A percentile compares a stretch with the other conserved stretches of the same genome.
phyloP scores from a whole-genome alignment of 2,797 vertebrate species.

The Lerista edwardsae region DNA sequence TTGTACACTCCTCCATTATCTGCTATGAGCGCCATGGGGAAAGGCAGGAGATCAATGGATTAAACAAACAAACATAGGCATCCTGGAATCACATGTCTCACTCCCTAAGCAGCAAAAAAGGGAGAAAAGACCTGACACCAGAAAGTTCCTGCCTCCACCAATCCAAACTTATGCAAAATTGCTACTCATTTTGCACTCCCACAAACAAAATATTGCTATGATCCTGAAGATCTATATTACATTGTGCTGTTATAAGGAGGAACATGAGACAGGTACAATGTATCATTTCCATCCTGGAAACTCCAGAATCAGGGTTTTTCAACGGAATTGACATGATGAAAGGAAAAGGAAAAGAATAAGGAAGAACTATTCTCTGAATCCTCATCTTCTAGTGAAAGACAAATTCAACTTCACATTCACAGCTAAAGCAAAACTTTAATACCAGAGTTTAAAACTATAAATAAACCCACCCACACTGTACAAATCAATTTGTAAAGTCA shows the following conservation, averaged over 20 bases:
- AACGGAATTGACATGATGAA: not conserved
- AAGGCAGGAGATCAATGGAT: no score
- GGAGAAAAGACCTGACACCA: not conserved
- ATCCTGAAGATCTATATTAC: not conserved
- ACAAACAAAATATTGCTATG: no score
- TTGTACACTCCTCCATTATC: accelerated
- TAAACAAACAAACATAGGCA: no score
- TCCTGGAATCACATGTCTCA: no score
- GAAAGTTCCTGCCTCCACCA: not conserved
- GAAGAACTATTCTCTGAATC: not conserved
- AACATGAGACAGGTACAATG: no score
- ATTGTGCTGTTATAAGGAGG: not conserved
- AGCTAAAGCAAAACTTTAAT: not conserved
- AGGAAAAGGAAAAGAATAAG: not conserved
- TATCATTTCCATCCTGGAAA: not conserved
- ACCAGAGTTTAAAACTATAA: not conserved
- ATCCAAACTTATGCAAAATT: not conserved
- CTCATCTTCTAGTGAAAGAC: not conserved
- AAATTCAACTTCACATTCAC: not conserved
- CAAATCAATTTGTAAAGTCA: not conserved
- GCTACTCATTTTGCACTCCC: not conserved
- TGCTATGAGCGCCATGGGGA: not conserved
- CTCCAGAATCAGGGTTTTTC: not conserved
- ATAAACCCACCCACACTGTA: not conserved
- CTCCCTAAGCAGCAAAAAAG: no score